These are phyloP conservation scores for Leucophenga montana DNA, from an alignment of 2,888 invertebrate genomes.

Conservation along the genomic window DNA sequence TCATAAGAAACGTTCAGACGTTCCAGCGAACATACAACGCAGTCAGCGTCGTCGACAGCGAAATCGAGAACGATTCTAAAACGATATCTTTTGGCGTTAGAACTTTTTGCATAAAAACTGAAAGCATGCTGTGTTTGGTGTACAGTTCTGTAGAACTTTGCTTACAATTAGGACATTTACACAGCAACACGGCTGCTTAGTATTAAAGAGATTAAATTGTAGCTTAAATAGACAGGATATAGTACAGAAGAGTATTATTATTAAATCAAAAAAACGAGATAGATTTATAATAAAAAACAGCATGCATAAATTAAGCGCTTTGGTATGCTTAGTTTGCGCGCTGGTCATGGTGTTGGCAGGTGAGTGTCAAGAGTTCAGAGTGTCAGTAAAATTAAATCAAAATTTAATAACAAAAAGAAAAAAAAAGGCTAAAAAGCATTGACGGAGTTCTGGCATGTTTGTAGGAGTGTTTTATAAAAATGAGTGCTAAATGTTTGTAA, in stretches of 20 bases:
- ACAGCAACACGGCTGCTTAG: constrained; percentile 24
- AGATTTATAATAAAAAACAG: constrained; percentile 15
- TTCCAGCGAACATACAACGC: too few relatives aligned
- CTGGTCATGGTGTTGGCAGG: constrained; percentile 53
- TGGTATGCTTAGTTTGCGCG: constrained; percentile 50
- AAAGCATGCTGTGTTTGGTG: constrained; percentile 50
- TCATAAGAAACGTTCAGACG: too few relatives aligned
- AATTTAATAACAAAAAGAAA: neutral
- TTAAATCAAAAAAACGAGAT: too few relatives aligned
- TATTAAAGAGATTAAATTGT: neutral
- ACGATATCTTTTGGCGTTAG: constrained; percentile 23
- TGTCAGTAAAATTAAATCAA: neutral
- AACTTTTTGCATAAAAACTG: constrained; percentile 67
- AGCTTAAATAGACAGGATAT: constrained; percentile 2
- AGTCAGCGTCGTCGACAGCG: too few relatives aligned
- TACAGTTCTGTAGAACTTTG: constrained; percentile 65
- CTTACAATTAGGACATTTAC: constrained; percentile 65
- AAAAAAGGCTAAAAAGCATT: too few relatives aligned
- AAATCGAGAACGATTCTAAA: too few relatives aligned
- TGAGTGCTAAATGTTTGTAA: too few relatives aligned
- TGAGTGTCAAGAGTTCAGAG: constrained; percentile 35
- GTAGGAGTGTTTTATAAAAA: too few relatives aligned
- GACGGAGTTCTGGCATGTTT: too few relatives aligned
- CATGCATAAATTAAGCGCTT: constrained; percentile 50
- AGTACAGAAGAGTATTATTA: too few relatives aligned